These are phyloP conservation scores for Fistularia commersonii DNA, from an alignment of 2,797 vertebrate genomes.

Conservation along the genomic window DNA sequence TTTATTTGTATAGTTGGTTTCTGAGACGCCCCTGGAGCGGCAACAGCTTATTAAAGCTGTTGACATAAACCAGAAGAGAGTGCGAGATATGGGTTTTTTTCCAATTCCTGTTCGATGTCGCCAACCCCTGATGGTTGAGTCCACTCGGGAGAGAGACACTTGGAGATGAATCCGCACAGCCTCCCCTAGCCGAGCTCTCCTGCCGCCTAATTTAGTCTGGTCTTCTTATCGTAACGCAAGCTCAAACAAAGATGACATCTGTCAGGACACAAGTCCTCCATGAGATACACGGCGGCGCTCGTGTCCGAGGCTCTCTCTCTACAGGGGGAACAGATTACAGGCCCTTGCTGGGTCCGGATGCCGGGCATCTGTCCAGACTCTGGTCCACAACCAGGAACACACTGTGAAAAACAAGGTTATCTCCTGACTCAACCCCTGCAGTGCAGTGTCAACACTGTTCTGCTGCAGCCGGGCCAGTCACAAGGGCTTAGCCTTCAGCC, in stretches of 20 bases:
- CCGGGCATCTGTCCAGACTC: conserved; percentile 31
- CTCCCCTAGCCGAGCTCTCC: conserved; percentile 13
- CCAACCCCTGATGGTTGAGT: conserved; percentile 1
- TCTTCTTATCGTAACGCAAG: conserved; percentile 23
- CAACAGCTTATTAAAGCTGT: too few relatives aligned
- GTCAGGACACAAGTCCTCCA: conserved; percentile 5
- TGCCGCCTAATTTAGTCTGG: conserved; percentile 28
- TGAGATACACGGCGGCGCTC: conserved; percentile 5
- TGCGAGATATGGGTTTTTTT: too few relatives aligned
- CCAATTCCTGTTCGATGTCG: too few relatives aligned
- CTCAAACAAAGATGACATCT: conserved; percentile 25
- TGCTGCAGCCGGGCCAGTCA: conserved; percentile 51
- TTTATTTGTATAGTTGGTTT: too few relatives aligned
- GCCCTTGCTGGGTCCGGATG: conserved; percentile 5
- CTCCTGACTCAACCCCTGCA: conserved; percentile 60
- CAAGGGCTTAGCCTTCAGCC: conserved; percentile 57
- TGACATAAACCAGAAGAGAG: too few relatives aligned
- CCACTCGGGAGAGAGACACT: conserved; percentile 19
- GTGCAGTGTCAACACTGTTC: conserved; percentile 53
- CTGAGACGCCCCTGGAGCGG: too few relatives aligned
- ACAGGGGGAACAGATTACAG: conserved; percentile 19
- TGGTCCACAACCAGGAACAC: conserved; percentile 34
- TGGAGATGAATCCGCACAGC: conserved; percentile 11
- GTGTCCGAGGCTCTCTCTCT: conserved; percentile 13
- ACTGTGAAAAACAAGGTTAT: conserved; percentile 66